Evolutionary conservation across 2,113 vertebrate species (phyloP), one percentile per base, ranked within the genome.

Genomic region (Oreotrochilus melanogaster): DNA sequence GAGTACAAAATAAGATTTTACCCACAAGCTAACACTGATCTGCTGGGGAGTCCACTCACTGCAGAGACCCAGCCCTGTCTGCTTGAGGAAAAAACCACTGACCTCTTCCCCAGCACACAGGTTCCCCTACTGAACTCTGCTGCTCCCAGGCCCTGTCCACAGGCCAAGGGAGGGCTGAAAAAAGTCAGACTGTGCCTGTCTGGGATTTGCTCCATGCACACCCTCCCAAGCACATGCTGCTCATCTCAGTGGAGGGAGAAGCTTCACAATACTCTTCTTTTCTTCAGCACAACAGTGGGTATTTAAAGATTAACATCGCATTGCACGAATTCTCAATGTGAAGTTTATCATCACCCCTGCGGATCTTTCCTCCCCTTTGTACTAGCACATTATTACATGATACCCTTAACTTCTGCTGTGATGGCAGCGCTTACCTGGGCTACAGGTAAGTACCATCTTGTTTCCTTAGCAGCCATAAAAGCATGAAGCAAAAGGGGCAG

Each of bases 131-230:
- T 66, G 23, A 89, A 57, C 30, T 9, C 42, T 71, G 51, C 51
- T 66, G 21, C 3, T 18, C 35, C 6, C 19, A 81, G 47, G 2
- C 7, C 8, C 12, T 51, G 43, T 14, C 11, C 39, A 31, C 27
- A 58, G 33, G 37, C 31, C 35, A 51, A 73, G 25, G 31, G 47
- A 65, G 13, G 35, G 30, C 47, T 64, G 27, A 48, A 56, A 51
- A 43, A 33, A 39, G 5, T 8, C 45, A 66, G 8, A 21, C 8
- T 0, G 0, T 39, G 27, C 7, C 45, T 67, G 9, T 15, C 7
- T 60, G 30, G 35, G 33, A 24, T 72, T 45, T 88, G 37, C 15
- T 31, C 18, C 18, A 5, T 4, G 9, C 11, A n/a, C n/a, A 66
- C 14, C 39, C 13, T 42, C 31, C 27, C 78, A 78, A 81, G 31